phyloP scores from a whole-genome alignment of 2,113 vertebrate species.

The Jaculus jaculus region DNA sequence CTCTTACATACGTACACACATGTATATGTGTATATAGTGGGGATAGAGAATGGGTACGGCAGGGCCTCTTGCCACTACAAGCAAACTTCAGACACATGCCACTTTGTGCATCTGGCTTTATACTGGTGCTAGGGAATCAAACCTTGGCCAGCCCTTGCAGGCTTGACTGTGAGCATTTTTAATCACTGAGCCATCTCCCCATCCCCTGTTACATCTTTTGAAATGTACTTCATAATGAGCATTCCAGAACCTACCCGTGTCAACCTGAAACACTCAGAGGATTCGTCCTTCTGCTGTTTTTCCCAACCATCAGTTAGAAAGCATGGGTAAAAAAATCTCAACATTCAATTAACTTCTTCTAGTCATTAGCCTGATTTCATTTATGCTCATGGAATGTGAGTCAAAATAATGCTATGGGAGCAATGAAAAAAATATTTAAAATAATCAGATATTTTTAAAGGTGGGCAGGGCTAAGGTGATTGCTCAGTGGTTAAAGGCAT shows the following conservation, averaged over 20 bases:
- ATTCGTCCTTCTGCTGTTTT: background rate
- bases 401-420: background rate
- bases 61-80: too few species aligned
- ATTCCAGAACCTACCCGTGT: background rate
- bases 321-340: background rate
- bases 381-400: constrained; percentile 13
- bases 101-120: too few species aligned
- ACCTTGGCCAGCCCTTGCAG: too few species aligned
- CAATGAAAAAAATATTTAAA: background rate
- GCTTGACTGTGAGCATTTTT: too few species aligned
- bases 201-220: constrained; percentile 36
- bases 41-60: too few species aligned
- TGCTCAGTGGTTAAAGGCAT: too few species aligned
- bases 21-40: too few species aligned
- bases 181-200: too few species aligned
- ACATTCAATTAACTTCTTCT: background rate
- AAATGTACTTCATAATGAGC: constrained; percentile 14
- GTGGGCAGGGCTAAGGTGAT: too few species aligned
- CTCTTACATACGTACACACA: background rate
- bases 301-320: background rate
- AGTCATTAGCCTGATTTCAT: constrained; percentile 44
- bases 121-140: too few species aligned
- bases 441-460: background rate
- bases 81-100: too few species aligned
- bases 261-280: background rate